Base-by-base conservation (phyloP, 2,797 vertebrate species). In the Pteronotus mesoamericanus region DNA sequence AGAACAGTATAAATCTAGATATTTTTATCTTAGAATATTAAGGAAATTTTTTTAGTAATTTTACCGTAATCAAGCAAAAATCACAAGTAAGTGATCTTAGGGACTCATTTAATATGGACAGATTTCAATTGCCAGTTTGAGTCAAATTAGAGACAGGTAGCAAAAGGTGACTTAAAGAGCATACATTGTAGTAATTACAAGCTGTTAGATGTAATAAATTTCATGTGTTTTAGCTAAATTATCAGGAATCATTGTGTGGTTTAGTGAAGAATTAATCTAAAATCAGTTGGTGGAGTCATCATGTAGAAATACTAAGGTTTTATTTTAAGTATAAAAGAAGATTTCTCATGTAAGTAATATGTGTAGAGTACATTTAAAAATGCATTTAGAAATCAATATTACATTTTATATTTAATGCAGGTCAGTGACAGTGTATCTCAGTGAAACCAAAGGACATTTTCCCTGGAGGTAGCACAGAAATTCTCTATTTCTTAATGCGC, bases 381-480 rank as follows among this genome's bases (percentile, higher is more conserved):
- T 95, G 57, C 69, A 89, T 95, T 90, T 96, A 94, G 97, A 95
- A 96, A 96, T 97, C 96, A 94, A 96, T 96, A 84, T 78, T 92
- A 87, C 51, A 96, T 95, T 96, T 96, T 96, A 88, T 77, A 77
- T 55, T 94, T 94, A 96, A 83, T 85, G 22, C 26, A 94, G 34
- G 91, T 95, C 92, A 97, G 74, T 88, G 86, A 91, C 78, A 94
- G 48, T 19, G 3, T 85, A 92, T 96, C 85, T 93, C 57, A 64
- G 64, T 83, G 78, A 53, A 80, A 72, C 92, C 51, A 55, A 96
- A 94, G 21, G 32, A 84, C 39, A 87, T 92, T 94, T 96, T 89
- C 39, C 21, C 32, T 32, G 19, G 85, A 88, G 64, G 64, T 69
- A 93, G 44, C 34, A 55, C 12, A 86, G 46, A 93, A 94, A 69